These are phyloP conservation scores for Didymodactylos carnosus DNA, from an alignment of 2,888 invertebrate species.

Conservation along the genomic window DNA sequence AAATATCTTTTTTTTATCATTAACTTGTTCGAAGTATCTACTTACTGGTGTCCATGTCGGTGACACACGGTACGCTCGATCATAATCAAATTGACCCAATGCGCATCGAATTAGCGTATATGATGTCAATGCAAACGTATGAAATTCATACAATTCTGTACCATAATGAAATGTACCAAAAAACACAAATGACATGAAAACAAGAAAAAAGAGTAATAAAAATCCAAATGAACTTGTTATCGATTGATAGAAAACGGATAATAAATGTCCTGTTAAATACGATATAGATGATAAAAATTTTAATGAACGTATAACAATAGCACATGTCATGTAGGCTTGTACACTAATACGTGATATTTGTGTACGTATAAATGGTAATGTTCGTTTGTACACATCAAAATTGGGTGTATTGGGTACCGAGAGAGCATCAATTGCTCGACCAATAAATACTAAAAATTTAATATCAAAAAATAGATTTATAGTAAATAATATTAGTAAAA, in stretches of 20 bases:
- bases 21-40: neutral
- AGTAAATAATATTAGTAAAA: neutral
- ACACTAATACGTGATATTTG: neutral
- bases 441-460: neutral
- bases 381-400: neutral
- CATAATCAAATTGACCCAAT: neutral
- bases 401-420: neutral
- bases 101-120: neutral
- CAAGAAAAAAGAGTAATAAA: neutral
- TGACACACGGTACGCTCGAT: neutral
- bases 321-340: neutral
- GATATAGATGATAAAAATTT: neutral
- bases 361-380: neutral
- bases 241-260: neutral
- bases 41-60: neutral
- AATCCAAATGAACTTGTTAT: neutral
- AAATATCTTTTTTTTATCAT: too few species aligned
- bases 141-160: neutral
- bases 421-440: neutral
- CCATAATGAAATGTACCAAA: neutral
- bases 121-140: neutral
- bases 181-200: neutral
- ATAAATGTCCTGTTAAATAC: neutral
- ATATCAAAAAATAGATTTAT: neutral
- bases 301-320: neutral